Conservation (phyloP, 2,888 invertebrate species). For the Lithophane socia region DNA sequence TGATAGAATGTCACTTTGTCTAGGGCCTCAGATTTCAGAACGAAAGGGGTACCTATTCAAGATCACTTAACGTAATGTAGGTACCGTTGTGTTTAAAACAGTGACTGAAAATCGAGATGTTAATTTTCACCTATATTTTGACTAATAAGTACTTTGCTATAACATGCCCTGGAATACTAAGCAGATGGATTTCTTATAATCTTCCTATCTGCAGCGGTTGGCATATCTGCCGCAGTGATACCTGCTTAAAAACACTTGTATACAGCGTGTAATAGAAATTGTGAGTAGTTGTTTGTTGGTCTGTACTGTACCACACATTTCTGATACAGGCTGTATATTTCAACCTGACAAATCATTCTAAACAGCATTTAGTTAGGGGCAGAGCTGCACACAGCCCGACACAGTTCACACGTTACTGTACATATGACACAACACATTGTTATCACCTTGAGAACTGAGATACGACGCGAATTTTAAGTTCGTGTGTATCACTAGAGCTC, state of each 20-base stretch:
- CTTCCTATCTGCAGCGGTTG: background rate
- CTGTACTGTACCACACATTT: too few species aligned
- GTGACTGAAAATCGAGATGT: background rate
- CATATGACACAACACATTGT: background rate
- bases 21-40: background rate
- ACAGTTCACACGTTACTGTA: slow-evolving; percentile 45
- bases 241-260: background rate
- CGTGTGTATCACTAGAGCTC: slow-evolving; percentile 23
- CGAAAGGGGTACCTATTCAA: background rate
- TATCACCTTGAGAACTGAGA: slow-evolving; percentile 20
- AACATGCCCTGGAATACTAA: background rate
- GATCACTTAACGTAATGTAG: background rate
- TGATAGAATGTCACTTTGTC: too few species aligned
- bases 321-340: slow-evolving; percentile 26
- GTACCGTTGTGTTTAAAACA: background rate
- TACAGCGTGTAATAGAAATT: background rate
- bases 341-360: slow-evolving; percentile 18
- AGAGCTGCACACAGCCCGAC: slow-evolving; percentile 38
- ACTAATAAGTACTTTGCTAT: background rate
- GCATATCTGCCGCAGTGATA: background rate
- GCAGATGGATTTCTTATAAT: background rate
- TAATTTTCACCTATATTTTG: background rate
- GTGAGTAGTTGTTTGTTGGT: too few species aligned
- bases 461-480: slow-evolving; percentile 4
- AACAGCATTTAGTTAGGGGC: slow-evolving; percentile 3